Base-by-base conservation (phyloP, 2,113 vertebrate species). In the Neolamprologus ventralis region DNA sequence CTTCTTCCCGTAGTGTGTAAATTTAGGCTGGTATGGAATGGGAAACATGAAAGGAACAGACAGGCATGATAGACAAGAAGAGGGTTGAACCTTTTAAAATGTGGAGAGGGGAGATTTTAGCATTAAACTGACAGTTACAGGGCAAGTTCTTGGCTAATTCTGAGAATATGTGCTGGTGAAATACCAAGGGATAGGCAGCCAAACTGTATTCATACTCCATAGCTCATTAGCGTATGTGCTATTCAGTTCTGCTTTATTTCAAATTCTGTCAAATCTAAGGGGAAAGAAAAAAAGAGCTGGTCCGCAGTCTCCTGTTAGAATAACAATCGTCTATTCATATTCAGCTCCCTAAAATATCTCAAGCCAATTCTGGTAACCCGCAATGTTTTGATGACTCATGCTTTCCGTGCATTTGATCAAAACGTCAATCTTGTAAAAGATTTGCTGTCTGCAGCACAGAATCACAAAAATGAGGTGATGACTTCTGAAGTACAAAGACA, bases 311-410 rank as follows among this genome's bases (percentile, higher is more conserved):
- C 37, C 75, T 83, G 55, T 68, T 84, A 65, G 91, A 89, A 92
- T 93, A 93, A 92, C 87, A 92, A 88, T 40, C 47, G 35, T 80
- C 89, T 85, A 85, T 91, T 94, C 73, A 88, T 88, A 94, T 92
- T 85, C 87, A 88, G 47, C 17, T 81, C 31, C 58, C 60, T 84
- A 78, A 86, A 71, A 88, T 83, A 82, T 88, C 81, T 79, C 85
- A 68, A 84, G 35, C 73, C 60, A 78, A 35, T 35, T 84, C 57
- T 57, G 73, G 63, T 73, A 40, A 68, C 83, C n/a, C 37, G 13
- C 68, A 84, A 81, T 85, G 82, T 83, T 81, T 89, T 33, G 6
- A 57, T 82, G 81, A 88, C 55, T 91, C 68, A 71, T 55, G 51
- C 75, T 90, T 42, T 81, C 80, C 14, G 17, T 28, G 37, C 21